Percentiles rank a stretch among this genome's conserved stretches.
These are phyloP conservation scores for Epizoanthus fatuus DNA, from an alignment of 92 coral and sea anemone genomes.

Conservation along the genomic window DNA sequence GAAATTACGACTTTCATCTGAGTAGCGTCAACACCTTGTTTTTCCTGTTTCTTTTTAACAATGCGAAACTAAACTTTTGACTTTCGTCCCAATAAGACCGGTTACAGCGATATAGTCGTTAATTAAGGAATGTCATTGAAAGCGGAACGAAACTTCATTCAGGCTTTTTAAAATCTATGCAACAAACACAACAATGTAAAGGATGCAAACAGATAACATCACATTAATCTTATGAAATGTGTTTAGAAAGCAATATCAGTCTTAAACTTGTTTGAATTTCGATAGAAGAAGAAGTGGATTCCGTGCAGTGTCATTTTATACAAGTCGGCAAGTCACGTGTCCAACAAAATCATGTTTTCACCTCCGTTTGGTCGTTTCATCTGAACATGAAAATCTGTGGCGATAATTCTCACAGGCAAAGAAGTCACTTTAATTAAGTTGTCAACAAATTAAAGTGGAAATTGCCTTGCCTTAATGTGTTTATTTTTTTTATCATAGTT, in stretches of 20 bases:
- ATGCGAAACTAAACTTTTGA: not conserved
- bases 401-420: not conserved
- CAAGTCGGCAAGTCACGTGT: no score
- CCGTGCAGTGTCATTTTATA: no score
- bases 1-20: not conserved
- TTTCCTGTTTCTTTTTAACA: not conserved
- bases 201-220: no score
- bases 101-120: not conserved
- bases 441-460: not conserved
- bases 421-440: not conserved
- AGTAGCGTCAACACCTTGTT: not conserved
- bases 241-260: not conserved
- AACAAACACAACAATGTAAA: no score
- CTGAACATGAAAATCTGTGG: not conserved
- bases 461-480: not conserved
- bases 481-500: slow-evolving; percentile 4
- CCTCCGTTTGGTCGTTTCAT: no score
- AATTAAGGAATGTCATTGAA: not conserved
- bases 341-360: no score
- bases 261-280: not conserved
- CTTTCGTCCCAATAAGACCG: not conserved
- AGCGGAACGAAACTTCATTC: not conserved
- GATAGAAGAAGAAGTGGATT: not conserved
- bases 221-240: not conserved
- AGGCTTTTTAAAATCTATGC: not conserved